Base-by-base conservation (phyloP, 2,113 vertebrate genomes). In the Marcusenius ussheri region DNA sequence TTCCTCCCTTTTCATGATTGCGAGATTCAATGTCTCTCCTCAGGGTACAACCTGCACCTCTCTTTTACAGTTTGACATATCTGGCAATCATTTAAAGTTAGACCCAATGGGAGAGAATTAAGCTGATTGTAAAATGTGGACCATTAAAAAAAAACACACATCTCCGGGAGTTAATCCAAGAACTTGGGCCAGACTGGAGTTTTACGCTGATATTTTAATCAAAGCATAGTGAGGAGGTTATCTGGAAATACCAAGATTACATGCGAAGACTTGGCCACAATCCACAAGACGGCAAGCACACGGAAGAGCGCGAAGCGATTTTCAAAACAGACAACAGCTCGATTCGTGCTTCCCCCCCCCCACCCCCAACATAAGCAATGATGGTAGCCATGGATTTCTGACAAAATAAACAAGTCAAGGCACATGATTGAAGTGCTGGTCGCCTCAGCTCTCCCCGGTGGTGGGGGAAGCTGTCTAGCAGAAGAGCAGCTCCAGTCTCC, bases 281-380 rank as follows among this genome's bases (percentile, higher is more conserved):
- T 90, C 47, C 92, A 92, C 91, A 93, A 89, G 31, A 89, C 42
- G 90, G 49, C 74, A 70, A 89, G 39, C 91, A 89, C 77, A 86
- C 88, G 90, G 91, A 91, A 93, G 80, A 94, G 91, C 92, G 87
- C 90, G 91, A 89, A 92, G 89, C 92, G 92, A 95, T 95, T 95
- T 93, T 91, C 90, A 92, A 93, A 94, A 92, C 95, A 95, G 95
- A 95, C 92, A 93, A 93, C 93, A 94, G 93, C 92, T 92, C 62
- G 50, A 94, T 91, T 92, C 91, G 90, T 91, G 35, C 56, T 1
- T 1, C 19, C 92, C 91, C 92, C 45, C 51, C 5, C 53, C 92
- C 91, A 91, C 45, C 56, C 84, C 91, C 90, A 93, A 91, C 90
- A 94, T 92, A 95, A 95, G 94, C 94, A 95, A 93, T 92, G 91